Evolutionary conservation across 1,140 invertebrate species (phyloP).

Genomic region (Hylaeus anthracinus): DNA sequence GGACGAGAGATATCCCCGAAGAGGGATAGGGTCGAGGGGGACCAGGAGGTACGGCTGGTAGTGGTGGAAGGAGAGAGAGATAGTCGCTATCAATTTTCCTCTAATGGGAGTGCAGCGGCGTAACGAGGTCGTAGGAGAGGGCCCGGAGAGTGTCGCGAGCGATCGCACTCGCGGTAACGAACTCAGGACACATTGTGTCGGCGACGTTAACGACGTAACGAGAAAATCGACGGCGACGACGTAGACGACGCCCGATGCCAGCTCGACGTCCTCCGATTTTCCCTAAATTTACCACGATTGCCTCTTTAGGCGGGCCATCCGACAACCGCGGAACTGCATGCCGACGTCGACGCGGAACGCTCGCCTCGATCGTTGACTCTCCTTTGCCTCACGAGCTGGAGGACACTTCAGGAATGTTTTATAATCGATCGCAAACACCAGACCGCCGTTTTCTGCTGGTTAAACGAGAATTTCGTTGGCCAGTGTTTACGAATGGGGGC

Average conservation of each 20-base stretch:
- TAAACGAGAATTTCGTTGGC: background rate
- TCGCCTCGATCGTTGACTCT: too few species aligned
- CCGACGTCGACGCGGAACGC: background rate
- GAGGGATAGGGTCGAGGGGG: slow-evolving; percentile 7
- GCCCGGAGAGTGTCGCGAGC: slow-evolving; percentile 66
- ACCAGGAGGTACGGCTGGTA: background rate
- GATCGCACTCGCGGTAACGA: slow-evolving; percentile 73
- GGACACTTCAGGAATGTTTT: background rate
- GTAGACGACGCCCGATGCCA: slow-evolving; percentile 13
- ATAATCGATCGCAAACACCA: slow-evolving; percentile 15
- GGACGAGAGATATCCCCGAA: background rate
- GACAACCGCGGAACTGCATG: background rate
- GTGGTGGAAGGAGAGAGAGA: slow-evolving; percentile 38
- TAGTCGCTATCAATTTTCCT: slow-evolving; percentile 75
- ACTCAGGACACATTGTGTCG: slow-evolving; percentile 73
- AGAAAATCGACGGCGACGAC: slow-evolving; percentile 58
- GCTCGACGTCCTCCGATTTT: slow-evolving; percentile 47
- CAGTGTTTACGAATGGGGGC: too few species aligned
- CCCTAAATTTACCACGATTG: slow-evolving; percentile 51
- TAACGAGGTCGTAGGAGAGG: slow-evolving; percentile 71
- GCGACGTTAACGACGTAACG: slow-evolving; percentile 73
- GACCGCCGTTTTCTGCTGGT: background rate
- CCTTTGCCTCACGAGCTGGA: background rate
- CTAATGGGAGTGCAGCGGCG: slow-evolving; percentile 70
- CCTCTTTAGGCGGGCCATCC: slow-evolving; percentile 17